phyloP scores from a whole-genome alignment of 2,113 vertebrate genomes.

The Steatornis caripensis region DNA sequence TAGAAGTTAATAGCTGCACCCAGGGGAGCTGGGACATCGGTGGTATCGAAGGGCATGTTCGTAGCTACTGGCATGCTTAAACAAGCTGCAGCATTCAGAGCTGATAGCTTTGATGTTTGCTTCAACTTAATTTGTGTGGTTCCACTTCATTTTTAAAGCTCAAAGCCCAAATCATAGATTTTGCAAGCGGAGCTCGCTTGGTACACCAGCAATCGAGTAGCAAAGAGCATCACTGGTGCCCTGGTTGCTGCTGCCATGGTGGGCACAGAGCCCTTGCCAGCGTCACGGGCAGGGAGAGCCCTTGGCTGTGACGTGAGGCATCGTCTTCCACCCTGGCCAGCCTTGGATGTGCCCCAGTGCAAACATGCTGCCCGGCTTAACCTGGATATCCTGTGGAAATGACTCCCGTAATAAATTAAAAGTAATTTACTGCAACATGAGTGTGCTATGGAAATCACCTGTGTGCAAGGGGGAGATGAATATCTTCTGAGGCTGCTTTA shows the following conservation, averaged over 20 bases:
- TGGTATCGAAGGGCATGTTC: constrained; percentile 7
- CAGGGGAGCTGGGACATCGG: background rate
- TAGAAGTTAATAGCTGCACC: background rate
- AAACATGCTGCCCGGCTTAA: background rate
- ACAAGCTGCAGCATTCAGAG: constrained; percentile 24
- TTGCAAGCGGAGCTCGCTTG: fast-evolving
- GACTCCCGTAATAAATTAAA: background rate
- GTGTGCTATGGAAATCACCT: background rate
- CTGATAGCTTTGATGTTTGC: background rate
- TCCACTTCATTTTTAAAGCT: background rate
- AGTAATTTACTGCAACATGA: background rate
- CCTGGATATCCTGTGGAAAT: constrained; percentile 10
- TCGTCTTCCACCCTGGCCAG: background rate
- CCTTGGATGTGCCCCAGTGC: background rate
- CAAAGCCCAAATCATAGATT: background rate
- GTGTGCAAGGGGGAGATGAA: background rate
- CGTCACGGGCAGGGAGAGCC: background rate
- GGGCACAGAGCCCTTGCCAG: background rate
- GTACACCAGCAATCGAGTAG: background rate
- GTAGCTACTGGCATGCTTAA: background rate
- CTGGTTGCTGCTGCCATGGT: background rate
- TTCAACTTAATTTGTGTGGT: background rate
- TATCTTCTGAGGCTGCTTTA: background rate
- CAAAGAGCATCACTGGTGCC: background rate
- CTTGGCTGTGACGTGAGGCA: fast-evolving